Evolutionary conservation across 2,113 vertebrate genomes (phyloP), one percentile per base, ranked within the genome.

Genomic region (Onychostoma macrolepis): DNA sequence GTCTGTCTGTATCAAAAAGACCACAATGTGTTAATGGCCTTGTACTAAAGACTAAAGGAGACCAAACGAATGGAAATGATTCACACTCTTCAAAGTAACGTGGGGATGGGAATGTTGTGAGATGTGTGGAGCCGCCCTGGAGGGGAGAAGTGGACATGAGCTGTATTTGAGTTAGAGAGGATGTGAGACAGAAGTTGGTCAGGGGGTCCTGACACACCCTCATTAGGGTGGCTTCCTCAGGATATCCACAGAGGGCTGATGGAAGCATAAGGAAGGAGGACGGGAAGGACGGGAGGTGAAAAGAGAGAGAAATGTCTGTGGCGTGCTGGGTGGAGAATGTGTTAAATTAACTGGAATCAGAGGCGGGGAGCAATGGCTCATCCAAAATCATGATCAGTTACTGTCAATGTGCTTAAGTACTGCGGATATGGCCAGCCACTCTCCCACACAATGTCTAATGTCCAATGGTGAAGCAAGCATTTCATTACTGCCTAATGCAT

Each of bases 191-290:
- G 85, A 87, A 74, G 69, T 45, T 87, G 88, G 89, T 63, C 86
- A 78, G 90, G 53, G 83, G 92, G 86, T 26, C 87, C 85, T 77
- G 81, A 89, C 84, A 85, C 93, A 92, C 84, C 88, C 90, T 83
- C 71, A 82, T 88, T 87, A 45, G 90, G 81, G 77, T 85, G 81
- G 86, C 89, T 94, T 96, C 94, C 94, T 94, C 86, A 92, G 94
- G 94, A 96, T 92, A 92, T 95, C 93, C 90, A 53, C 88, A 58
- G 84, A 85, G 85, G 43, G 75, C 87, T 41, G 38, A 78, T 12
- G 75, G 76, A 87, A 82, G 69, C 71, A 91, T 87, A 89, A 90
- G 81, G 83, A 89, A 72, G 83, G 67, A 45, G 83, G 76, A 74
- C 65, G 77, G 78, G 72, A 78, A 76, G 30, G 63, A 30, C 11